A percentile compares a stretch with the other conserved stretches of the same genome.
phyloP scores from a whole-genome alignment of 2,113 vertebrate species.

The Scolopax mira region DNA sequence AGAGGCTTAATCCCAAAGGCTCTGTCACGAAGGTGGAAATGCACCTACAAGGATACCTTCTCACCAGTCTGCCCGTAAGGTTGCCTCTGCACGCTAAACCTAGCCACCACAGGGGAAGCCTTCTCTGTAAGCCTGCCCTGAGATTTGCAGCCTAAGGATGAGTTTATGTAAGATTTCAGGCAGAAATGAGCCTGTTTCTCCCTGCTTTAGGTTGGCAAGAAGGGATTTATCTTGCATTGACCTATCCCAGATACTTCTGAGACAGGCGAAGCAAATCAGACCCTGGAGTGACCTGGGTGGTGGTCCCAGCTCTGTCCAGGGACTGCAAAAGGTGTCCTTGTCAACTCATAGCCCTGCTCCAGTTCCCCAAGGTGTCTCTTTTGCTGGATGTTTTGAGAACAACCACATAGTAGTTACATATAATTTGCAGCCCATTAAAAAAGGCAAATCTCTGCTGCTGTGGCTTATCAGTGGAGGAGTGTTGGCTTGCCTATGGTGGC shows the following conservation, averaged over 20 bases:
- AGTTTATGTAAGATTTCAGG: not conserved
- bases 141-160: not conserved
- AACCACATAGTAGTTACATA: not conserved
- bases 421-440: not conserved
- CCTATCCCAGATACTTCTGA: not conserved
- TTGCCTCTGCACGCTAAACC: not conserved
- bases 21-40: not conserved
- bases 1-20: constrained; percentile 1
- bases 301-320: not conserved
- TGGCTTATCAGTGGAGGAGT: not conserved
- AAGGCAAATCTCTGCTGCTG: not conserved
- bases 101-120: not conserved
- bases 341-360: not conserved
- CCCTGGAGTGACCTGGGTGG: not conserved
- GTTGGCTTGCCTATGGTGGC: not conserved
- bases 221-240: not conserved
- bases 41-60: not conserved
- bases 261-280: not conserved
- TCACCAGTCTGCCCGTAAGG: not conserved
- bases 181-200: not conserved
- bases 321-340: not conserved
- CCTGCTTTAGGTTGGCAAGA: not conserved
- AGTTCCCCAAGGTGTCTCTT: not conserved
- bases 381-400: not conserved
- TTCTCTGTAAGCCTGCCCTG: not conserved